Base-by-base conservation (phyloP, 37 sponge, comb jelly and placozoan genomes). In the Spongilla lacustris region DNA sequence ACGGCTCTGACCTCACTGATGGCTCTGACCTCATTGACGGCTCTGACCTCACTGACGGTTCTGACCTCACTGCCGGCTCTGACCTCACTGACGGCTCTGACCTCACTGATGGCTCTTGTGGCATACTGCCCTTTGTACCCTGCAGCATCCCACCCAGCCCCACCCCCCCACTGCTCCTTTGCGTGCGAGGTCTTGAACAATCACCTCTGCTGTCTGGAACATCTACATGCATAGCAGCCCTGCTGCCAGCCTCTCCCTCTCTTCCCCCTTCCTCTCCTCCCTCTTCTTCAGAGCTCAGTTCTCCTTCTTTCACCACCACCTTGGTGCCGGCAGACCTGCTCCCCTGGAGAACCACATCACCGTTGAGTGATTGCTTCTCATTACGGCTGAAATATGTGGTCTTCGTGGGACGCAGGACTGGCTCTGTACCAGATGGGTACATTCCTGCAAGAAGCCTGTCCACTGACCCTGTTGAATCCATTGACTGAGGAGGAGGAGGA, bases 281-380 rank as follows among this genome's bases (percentile, higher is more conserved):
- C 68, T 58, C 70, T 35, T 86, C 70, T 19, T 58, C 58, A 58
- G 58, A 58, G 21, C 58, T 58, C 58, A 58, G 58, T 17, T 58
- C 19, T 14, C 58, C 58, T 58, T 58, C 58, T 14, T 58, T 58
- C 58, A 58, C 58, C 58, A 58, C 58, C 58, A 58, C 58, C 58
- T 58, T 58, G 58, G 58, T 58, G 58, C 58, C 58, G 14, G 21
- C 21, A 58, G 58, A 58, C 58, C 19, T 58, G 58, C 58, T 17
- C 41, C 41, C 41, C 3, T 41, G 41, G 41, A 41, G 41, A n/a
- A 17, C 21, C 58, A 58, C 21, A 19, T 14, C 21, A 8, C 58
- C 58, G 11, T 14, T 6, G 19, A 0, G 21, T 17, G 58, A 10
- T 8, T 46, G 46, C 58, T 58, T 14, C 58, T 58, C 58, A 8